Percentiles rank a stretch among this genome's conserved stretches.
Conservation (phyloP, 2,888 invertebrate species). For the Lasioglossum villosulum region DNA sequence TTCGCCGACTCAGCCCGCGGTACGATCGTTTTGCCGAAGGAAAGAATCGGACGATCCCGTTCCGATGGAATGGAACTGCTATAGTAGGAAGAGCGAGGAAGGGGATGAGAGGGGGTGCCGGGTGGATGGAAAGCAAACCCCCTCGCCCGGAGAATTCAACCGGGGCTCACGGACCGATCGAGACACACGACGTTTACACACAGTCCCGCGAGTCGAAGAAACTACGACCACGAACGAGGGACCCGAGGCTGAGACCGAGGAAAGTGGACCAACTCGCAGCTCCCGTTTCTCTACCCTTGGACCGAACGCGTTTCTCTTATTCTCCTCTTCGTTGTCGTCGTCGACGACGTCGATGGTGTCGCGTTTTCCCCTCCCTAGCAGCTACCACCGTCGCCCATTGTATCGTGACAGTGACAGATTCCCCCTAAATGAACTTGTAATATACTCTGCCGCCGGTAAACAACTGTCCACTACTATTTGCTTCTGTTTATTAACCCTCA, state of each 20-base stretch:
- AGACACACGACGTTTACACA: conserved; percentile 30
- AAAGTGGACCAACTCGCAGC: background rate
- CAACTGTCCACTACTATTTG: background rate
- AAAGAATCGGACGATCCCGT: conserved; percentile 64
- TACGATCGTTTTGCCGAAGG: conserved; percentile 66
- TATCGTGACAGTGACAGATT: background rate
- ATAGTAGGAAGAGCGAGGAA: background rate
- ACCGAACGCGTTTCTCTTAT: background rate
- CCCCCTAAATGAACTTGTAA: conserved; percentile 1
- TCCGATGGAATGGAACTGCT: conserved; percentile 32
- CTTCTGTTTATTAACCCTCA: background rate
- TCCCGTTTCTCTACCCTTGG: background rate
- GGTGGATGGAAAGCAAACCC: conserved; percentile 28
- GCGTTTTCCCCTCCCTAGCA: background rate
- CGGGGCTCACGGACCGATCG: conserved; percentile 35
- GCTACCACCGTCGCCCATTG: background rate
- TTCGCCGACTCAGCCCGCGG: conserved; percentile 76
- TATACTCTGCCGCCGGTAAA: background rate
- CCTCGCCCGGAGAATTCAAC: conserved; percentile 52
- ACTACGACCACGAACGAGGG: conserved; percentile 6
- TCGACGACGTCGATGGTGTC: background rate
- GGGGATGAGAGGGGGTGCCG: background rate
- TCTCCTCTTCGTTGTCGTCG: background rate
- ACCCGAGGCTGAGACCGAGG: background rate
- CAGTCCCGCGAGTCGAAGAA: conserved; percentile 21